Evolutionary conservation across 2,888 invertebrate genomes (phyloP), one percentile per base, ranked within the genome.

Genomic region (Thecophora atra): DNA sequence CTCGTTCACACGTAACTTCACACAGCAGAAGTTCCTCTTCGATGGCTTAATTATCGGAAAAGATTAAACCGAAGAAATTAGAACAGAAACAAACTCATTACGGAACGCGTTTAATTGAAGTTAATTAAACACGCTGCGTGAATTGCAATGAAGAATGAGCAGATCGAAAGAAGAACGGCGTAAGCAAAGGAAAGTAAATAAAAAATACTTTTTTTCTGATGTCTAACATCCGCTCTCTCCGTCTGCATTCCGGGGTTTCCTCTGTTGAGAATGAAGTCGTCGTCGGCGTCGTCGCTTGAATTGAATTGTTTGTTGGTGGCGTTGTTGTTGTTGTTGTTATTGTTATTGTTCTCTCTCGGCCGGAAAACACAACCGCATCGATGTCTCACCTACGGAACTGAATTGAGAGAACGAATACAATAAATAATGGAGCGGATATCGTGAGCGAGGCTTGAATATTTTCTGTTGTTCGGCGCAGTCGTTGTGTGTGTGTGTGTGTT

Each of bases 401-500:
- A 6, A 37, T 37, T 37, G 37, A 37, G 11, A 63, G 13, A 64
- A 11, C 15, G 51, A 66, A 52, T 51, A 30, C 26, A n/a, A n/a
- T 52, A 17, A 37, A 37, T 37, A 47, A n/a, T 28, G 2, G 37
- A 56, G 67, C 67, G 67, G 56, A 67, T 67, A 67, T 68, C 44
- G 11, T 24, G 28, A 37, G 37, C 37, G 11, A 28, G 5, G 15
- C 24, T 42, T 24, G 21, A 21, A 56, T 42, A 42, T 47, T 81
- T 82, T 82, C 82, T 81, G 82, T 77, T 81, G 81, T 77, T 82
- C 80, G 63, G 63, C 74, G 73, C 19, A 73, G 82, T 82, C 81
- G 82, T 78, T 71, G 73, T 13, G 60, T 28, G 58, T 21, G n/a
- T n/a, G n/a, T n/a, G n/a, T n/a, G n/a, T 13, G 7, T 47, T 47